These are phyloP conservation scores for Hypanus sabinus DNA, from an alignment of 2,113 vertebrate genomes.

Conservation along the genomic window DNA sequence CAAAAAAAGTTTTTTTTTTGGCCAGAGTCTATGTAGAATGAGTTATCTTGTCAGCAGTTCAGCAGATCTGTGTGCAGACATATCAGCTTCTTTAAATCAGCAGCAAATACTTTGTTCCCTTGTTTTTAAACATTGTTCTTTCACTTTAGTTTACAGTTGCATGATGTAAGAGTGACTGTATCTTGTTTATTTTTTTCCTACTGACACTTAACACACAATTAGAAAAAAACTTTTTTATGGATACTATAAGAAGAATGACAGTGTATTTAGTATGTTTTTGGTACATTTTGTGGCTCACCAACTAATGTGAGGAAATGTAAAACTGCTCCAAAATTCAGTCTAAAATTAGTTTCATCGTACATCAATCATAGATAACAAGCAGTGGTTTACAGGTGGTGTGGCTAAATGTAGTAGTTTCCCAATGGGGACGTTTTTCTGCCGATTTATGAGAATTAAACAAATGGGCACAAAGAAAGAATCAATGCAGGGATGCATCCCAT, in stretches of 20 bases:
- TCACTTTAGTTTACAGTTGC: conserved; percentile 66
- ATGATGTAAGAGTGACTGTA: conserved; percentile 66
- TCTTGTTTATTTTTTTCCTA: conserved; percentile 53
- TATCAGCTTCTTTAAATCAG: conserved; percentile 67
- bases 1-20: conserved; percentile 57
- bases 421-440: conserved; percentile 63
- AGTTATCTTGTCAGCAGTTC: conserved; percentile 63
- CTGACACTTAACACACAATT: conserved; percentile 47
- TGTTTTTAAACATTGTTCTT: conserved; percentile 60
- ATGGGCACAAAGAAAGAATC: conserved; percentile 48
- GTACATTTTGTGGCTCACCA: conserved; percentile 62
- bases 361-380: conserved; percentile 60
- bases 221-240: conserved; percentile 51
- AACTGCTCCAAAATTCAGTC: conserved; percentile 35
- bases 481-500: conserved; percentile 52
- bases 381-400: conserved; percentile 59
- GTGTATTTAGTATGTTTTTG: conserved; percentile 51
- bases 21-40: conserved; percentile 57
- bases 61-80: conserved; percentile 81
- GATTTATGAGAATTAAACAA: conserved; percentile 53
- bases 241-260: conserved; percentile 57
- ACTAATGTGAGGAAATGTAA: conserved; percentile 51
- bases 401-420: conserved; percentile 62
- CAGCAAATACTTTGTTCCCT: conserved; percentile 68
- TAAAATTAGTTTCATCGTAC: conserved; percentile 48